These are phyloP conservation scores for Tenebrio molitor DNA, from an alignment of 1,140 invertebrate species.

Conservation along the genomic window DNA sequence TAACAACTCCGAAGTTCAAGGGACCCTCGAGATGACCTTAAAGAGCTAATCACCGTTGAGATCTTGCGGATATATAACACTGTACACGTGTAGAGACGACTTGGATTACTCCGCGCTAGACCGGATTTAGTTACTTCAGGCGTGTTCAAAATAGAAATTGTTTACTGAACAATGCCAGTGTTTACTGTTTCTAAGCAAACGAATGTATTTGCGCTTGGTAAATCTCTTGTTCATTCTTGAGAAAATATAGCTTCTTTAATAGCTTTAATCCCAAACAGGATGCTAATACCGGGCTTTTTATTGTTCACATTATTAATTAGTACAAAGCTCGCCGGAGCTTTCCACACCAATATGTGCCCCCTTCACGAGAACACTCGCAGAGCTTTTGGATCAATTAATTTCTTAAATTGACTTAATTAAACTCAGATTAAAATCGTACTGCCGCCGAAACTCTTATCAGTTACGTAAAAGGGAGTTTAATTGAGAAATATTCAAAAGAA, in stretches of 20 bases:
- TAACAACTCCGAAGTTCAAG: slow-evolving; percentile 38
- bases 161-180: slow-evolving; percentile 46
- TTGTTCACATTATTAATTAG: slow-evolving; percentile 8
- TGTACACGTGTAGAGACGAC: slow-evolving; percentile 33
- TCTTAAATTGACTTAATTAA: slow-evolving; percentile 11
- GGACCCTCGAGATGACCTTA: slow-evolving; percentile 41
- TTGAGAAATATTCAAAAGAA: background rate
- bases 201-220: slow-evolving; percentile 39
- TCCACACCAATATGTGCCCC: background rate
- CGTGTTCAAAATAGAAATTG: slow-evolving; percentile 46
- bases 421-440: slow-evolving; percentile 2
- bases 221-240: slow-evolving; percentile 15
- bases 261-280: slow-evolving; percentile 1
- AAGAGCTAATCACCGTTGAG: slow-evolving; percentile 35
- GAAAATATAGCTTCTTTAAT: slow-evolving; percentile 11
- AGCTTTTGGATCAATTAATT: slow-evolving; percentile 1
- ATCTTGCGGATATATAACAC: slow-evolving; percentile 38
- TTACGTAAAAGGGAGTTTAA: background rate
- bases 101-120: slow-evolving; percentile 33
- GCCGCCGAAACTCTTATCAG: slow-evolving; percentile 7
- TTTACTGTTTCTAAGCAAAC: slow-evolving; percentile 36
- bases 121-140: slow-evolving; percentile 42
- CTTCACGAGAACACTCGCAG: background rate
- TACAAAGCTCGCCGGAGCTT: background rate
- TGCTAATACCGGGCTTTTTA: background rate